Evolutionary conservation across 2,113 vertebrate species (phyloP), one percentile per base, ranked within the genome.

Genomic region (Rhizomys pruinosus): DNA sequence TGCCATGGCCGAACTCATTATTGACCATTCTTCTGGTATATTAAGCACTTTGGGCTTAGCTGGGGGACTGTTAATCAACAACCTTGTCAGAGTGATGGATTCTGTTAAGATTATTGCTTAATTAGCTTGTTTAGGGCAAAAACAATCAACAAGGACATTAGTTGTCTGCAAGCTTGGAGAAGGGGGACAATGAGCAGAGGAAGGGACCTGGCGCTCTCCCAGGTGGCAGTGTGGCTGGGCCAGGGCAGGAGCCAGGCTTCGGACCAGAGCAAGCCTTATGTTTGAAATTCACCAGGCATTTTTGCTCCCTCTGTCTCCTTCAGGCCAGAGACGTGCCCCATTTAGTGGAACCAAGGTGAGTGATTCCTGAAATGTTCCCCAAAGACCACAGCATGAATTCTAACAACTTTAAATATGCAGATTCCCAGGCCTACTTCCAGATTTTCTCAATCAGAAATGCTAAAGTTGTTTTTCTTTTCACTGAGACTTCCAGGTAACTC

Each of bases 21-120:
- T 92, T 96, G 97, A 97, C 97, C 95, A 0, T 78, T 95, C 93
- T 22, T 44, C 90, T 37, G 89, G 94, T 95, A 95, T 96, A 94
- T 92, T 92, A 93, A 96, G 92, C 95, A 96, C 95, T 97, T 95
- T 96, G 92, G 96, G 96, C 96, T 98, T 91, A 94, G 94, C 95
- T 96, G 76, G 84, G 94, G 97, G 96, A 93, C 94, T 81, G 96
- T 98, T 98, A 97, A 98, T 98, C 98, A 98, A 98, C 98, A 97
- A 95, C 96, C 97, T 97, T 98, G 98, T 98, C 98, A 97, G 94
- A 97, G 97, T 98, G 98, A 98, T 98, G 97, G 97, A 98, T 98
- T 98, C 96, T 93, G 96, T 97, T 90, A 77, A 94, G 95, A 98
- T 91, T 97, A 97, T 97, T 97, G 97, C 97, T 98, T 98, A 98